Conservation (phyloP, 2,888 invertebrate genomes). For the Ceriagrion tenellum region DNA sequence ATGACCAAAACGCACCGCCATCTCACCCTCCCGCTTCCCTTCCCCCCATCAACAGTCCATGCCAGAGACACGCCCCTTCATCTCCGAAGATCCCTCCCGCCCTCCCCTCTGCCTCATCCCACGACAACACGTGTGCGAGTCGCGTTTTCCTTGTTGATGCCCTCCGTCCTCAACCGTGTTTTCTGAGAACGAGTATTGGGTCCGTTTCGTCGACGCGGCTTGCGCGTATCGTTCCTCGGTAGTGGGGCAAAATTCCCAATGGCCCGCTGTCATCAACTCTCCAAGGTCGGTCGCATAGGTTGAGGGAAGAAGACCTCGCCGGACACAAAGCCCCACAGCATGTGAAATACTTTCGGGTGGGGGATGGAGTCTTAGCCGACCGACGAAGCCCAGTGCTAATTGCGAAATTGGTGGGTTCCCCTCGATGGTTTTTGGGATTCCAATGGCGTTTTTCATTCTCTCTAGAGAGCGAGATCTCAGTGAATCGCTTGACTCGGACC, state of each 20-base stretch:
- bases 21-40: background rate
- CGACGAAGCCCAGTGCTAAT: background rate
- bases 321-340: too few species aligned
- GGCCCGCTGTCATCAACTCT: background rate
- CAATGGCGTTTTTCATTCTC: background rate
- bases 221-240: background rate
- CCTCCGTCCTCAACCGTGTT: slow-evolving; percentile 10
- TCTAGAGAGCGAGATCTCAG: background rate
- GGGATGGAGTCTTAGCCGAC: too few species aligned
- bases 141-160: background rate
- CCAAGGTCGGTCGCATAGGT: background rate
- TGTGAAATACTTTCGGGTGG: too few species aligned
- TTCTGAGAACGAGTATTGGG: background rate
- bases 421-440: background rate
- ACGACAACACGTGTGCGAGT: background rate
- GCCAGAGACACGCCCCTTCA: background rate
- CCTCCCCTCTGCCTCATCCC: background rate
- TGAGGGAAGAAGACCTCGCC: background rate
- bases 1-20: background rate
- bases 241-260: background rate
- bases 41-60: background rate
- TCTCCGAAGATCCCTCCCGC: background rate
- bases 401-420: background rate
- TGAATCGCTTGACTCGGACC: background rate
- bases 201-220: background rate